Evolutionary conservation across 2,888 invertebrate genomes (phyloP), one percentile per base, ranked within the genome.

Genomic region (Pristionchus japonicus): DNA sequence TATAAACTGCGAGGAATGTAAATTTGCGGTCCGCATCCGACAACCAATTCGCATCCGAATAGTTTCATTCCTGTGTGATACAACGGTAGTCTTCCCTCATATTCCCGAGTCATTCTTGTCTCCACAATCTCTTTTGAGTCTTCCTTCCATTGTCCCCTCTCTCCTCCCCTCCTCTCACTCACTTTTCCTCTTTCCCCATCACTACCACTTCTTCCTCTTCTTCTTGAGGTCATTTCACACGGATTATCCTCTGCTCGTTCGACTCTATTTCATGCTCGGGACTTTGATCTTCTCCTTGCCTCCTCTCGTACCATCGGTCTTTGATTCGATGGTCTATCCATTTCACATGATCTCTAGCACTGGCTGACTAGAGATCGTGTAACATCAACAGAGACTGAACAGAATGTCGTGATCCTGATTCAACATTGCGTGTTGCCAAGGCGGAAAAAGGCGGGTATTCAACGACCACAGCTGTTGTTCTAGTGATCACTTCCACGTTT

Each of bases 201-300:
- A 49, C 52, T n/a, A 23, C 31, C 27, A 27, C 49, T 40, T 40
- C 43, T 74, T 74, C 74, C 11, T n/a, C 15, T 40, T 37, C 43
- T 49, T 49, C 82, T 52, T 82, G 82, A 82, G 82, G 82, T 82
- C 82, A 82, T 52, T 82, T 82, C 82, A 82, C 82, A 52, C 52
- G 52, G 82, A 82, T 82, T 40, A 82, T 82, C 82, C 82, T 11
- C 82, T 20, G n/a, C n/a, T 80, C 47, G 23, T 47, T 49, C 31
- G 82, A 47, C 20, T 52, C 82, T 1, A 37, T 82, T 31, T 23
- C 31, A n/a, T 31, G 70, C 20, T 37, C 82, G 82, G 31, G 52
- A 52, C 82, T 82, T 34, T 82, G 49, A 52, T 49, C 37, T 82
- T 74, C 49, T 20, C 4, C 80, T 34, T 74, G 15, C 40, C 37